Base-by-base conservation (phyloP, 2,113 vertebrate genomes). In the Trematocara macrostoma region DNA sequence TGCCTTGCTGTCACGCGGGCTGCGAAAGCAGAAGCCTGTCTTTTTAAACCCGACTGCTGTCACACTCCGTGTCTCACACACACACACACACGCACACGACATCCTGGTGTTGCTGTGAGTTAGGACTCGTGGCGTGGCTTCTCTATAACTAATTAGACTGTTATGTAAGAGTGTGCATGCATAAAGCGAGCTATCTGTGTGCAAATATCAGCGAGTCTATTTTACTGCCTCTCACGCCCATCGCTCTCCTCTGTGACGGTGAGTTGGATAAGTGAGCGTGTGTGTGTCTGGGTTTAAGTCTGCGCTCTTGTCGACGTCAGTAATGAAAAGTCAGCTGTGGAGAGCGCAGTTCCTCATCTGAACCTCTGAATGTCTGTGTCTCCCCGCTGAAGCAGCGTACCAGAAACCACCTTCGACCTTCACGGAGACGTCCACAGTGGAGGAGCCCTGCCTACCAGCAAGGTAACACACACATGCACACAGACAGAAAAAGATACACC, bases 331-430 rank as follows among this genome's bases (percentile, higher is more conserved):
- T 85, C 87, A 26, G 67, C 49, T 53, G 69, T 83, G 29, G 47
- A 31, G 78, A 47, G 71, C 20, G 10, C 84, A 67, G 29, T 67
- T 84, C 56, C 55, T 84, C 40, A 6, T 86, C 80, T 86, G 11
- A 89, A 38, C 16, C 2, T 47, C 64, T 61, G 34, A 47, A 23
- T 89, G 64, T 88, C 14, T 88, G 61, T 92, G 67, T 95, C 82
- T 92, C 45, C 85, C 34, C 11, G 5, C 81, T 79, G 51, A 91
- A 98, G 98, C 90, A 95, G 96, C 53, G 96, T 99, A 31, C 97
- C 98, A 82, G 99, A 99, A 96, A 98, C 98, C 2, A 97, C 97
- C 40, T 99, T 99, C 94, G 99, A 98, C 89, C 95, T 98, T 81
- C 98, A 98, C 90, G 98, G 98, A 88, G 98, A 99, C 87, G 84